phyloP scores from a whole-genome alignment of 2,888 invertebrate species.

The Chorisops tibialis region DNA sequence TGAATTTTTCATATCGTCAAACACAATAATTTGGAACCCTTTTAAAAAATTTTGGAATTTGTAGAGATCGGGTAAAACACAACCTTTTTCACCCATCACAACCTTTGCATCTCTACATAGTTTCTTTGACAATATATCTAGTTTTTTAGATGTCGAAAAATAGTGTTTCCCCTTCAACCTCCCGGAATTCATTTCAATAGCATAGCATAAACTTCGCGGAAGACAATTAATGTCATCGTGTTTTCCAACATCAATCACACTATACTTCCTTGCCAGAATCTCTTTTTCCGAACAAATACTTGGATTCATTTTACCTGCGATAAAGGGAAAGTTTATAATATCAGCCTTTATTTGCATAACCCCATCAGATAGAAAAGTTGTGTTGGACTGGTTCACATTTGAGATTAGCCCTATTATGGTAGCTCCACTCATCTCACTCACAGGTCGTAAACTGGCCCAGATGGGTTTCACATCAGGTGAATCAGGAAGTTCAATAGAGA shows the following conservation, averaged over 20 bases:
- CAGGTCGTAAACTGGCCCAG: slow-evolving; percentile 8
- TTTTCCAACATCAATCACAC: slow-evolving; percentile 17
- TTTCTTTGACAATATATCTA: slow-evolving; percentile 1
- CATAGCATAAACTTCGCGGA: slow-evolving; percentile 11
- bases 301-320: background rate
- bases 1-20: slow-evolving; percentile 6
- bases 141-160: background rate
- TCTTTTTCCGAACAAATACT: background rate
- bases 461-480: slow-evolving; percentile 1
- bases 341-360: slow-evolving; percentile 5
- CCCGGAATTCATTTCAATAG: background rate
- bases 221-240: slow-evolving; percentile 1
- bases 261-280: slow-evolving; percentile 2
- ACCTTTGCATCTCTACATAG: background rate
- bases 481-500: slow-evolving; percentile 12
- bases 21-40: slow-evolving; percentile 14
- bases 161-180: background rate
- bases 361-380: slow-evolving; percentile 6
- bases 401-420: slow-evolving; percentile 9
- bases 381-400: slow-evolving; percentile 12
- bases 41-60: slow-evolving; percentile 10
- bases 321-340: slow-evolving; percentile 17
- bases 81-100: background rate
- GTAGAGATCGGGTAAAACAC: background rate
- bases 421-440: slow-evolving; percentile 8